phyloP scores from a whole-genome alignment of 2,113 vertebrate genomes.

The Sturnus vulgaris region DNA sequence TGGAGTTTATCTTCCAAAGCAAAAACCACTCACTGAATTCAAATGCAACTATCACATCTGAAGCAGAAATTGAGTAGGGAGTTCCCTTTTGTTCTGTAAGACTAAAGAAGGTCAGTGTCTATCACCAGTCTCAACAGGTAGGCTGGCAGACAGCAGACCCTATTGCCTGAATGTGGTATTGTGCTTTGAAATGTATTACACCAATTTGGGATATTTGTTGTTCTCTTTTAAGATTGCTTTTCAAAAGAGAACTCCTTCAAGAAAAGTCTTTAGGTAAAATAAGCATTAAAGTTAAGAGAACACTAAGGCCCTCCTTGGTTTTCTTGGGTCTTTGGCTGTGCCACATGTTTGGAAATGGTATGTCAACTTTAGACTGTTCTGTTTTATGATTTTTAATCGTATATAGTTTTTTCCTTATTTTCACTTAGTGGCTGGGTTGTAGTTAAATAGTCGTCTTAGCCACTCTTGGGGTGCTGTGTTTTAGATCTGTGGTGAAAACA shows the following conservation, averaged over 20 bases:
- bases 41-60: neutral
- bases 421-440: neutral
- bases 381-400: neutral
- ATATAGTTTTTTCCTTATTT: neutral
- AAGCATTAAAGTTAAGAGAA: neutral
- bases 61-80: neutral
- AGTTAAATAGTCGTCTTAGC: neutral
- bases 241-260: neutral
- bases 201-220: neutral
- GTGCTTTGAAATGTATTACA: neutral
- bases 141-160: neutral
- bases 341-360: neutral
- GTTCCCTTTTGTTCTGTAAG: neutral
- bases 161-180: neutral
- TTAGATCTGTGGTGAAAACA: neutral
- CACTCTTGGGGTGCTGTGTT: neutral
- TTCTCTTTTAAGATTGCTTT: neutral
- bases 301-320: neutral
- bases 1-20: neutral
- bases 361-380: neutral
- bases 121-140: neutral
- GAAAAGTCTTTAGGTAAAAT: neutral
- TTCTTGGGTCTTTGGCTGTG: neutral
- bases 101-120: neutral
- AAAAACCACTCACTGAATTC: neutral